Percentiles rank a stretch among this genome's conserved stretches.
These are phyloP conservation scores for Limanda limanda DNA, from an alignment of 2,113 vertebrate genomes.

Conservation along the genomic window DNA sequence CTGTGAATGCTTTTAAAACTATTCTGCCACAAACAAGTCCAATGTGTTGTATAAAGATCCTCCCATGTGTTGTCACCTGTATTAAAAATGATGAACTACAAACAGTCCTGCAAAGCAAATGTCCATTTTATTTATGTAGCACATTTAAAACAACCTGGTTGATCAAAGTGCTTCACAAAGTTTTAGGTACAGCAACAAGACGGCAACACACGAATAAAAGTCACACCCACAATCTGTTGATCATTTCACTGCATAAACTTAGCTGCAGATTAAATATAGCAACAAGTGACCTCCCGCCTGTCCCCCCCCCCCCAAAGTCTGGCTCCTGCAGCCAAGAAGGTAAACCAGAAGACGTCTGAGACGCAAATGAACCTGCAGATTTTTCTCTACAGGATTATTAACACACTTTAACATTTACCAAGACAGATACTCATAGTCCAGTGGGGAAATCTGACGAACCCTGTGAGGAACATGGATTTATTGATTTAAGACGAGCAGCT, in stretches of 20 bases:
- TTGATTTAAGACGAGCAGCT: constrained; percentile 3
- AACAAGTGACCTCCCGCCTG: constrained; percentile 33
- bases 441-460: background rate
- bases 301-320: too few species aligned
- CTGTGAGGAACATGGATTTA: background rate
- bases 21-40: too few species aligned
- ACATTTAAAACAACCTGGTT: background rate
- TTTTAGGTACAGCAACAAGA: background rate
- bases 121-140: too few species aligned
- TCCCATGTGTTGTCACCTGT: too few species aligned
- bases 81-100: too few species aligned
- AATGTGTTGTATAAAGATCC: too few species aligned
- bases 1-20: too few species aligned
- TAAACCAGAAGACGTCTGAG: background rate
- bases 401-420: background rate
- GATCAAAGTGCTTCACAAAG: too few species aligned
- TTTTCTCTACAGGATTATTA: background rate
- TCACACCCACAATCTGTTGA: constrained; percentile 5
- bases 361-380: too few species aligned
- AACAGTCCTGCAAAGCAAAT: too few species aligned
- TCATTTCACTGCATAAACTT: background rate
- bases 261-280: constrained; percentile 59
- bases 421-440: background rate
- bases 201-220: background rate
- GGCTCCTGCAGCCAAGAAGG: background rate